Base-by-base conservation (phyloP, 2,797 vertebrate genomes). In the Tragopan temminckii region DNA sequence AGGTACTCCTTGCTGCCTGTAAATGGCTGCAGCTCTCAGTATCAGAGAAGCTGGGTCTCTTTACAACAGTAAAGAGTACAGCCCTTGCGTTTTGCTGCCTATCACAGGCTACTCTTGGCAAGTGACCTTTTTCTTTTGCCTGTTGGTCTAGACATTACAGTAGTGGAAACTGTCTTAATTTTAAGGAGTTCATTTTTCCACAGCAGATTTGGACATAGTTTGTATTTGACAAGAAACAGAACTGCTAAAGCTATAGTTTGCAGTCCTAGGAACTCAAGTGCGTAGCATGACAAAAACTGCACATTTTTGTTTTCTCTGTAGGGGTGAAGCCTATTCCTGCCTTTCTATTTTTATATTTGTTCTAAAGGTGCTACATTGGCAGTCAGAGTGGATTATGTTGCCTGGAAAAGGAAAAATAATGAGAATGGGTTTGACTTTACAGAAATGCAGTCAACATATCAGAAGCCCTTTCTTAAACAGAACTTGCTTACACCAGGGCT, bases 71-170 rank as follows among this genome's bases (percentile, higher is more conserved):
- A 48, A 33, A 14, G 23, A 91, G 58, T 52, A 40, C 52, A 68
- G 59, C 48, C 58, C 29, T 80, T 74, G 33, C 48, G 9, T 93
- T 69, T 43, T 88, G 67, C 35, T 69, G 53, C 70, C 46, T 80
- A 29, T 85, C 76, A 43, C 50, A 76, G 77, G 24, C 84, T 80
- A 67, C 69, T 93, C 64, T 96, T 96, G 92, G 92, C 92, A 94
- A 86, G 71, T 25, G 13, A 59, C 23, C 7, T 8, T 63, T 68
- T 85, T 67, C 87, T 87, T 87, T 89, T 90, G 88, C 90, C 55
- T 90, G 35, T 79, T 83, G 80, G 93, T 92, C 92, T 96, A 95
- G 85, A 90, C 96, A 85, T 96, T 85, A 92, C 81, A 80, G 75
- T 91, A 86, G 55, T 90, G 88, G 89, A 93, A 91, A 92, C 46